Evolutionary conservation across 2,113 vertebrate genomes (phyloP).

Genomic region (Spea bombifrons): DNA sequence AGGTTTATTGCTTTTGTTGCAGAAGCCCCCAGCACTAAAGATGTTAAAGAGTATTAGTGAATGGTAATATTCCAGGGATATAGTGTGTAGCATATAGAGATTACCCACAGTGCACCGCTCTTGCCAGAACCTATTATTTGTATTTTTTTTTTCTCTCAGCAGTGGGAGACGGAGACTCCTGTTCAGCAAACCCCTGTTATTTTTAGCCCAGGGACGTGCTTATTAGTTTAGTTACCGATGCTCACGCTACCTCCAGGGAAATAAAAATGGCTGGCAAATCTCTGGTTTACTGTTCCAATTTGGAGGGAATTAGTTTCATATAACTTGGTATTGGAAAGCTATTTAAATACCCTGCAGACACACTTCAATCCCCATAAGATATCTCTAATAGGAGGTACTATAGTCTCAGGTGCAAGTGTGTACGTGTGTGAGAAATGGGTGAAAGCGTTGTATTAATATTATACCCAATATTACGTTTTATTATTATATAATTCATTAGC

Average conservation of each 20-base stretch:
- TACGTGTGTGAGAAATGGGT: background rate
- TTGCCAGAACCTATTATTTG: background rate
- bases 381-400: background rate
- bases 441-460: background rate
- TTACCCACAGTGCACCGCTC: background rate
- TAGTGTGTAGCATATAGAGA: background rate
- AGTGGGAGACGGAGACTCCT: background rate
- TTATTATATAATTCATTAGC: background rate
- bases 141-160: background rate
- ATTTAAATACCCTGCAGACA: background rate
- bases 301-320: background rate
- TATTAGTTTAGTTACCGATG: constrained; percentile 8
- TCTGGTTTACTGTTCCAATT: background rate
- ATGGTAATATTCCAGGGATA: background rate
- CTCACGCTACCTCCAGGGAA: background rate
- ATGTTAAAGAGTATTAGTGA: background rate
- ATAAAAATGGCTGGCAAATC: background rate
- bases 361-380: background rate
- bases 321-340: background rate
- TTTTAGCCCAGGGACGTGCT: constrained; percentile 12
- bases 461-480: too few species aligned
- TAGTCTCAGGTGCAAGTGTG: background rate
- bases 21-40: background rate
- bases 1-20: background rate
- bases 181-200: background rate